Conservation (phyloP, 23 tunicate genomes). For the Ascidia mentula region DNA sequence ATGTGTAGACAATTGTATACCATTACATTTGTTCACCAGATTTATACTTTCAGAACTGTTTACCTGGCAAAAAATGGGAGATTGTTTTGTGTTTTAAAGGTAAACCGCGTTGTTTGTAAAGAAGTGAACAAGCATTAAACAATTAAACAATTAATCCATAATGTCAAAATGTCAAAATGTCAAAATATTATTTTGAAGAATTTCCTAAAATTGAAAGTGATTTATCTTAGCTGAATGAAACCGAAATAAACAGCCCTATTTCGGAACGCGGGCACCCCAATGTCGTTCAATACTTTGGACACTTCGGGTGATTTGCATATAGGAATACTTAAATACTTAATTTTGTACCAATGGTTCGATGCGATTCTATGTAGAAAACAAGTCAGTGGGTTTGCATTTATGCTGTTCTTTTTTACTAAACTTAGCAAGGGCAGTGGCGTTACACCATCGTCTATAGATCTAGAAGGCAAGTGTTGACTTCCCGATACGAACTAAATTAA, state of each 20-base stretch:
- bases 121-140: not conserved
- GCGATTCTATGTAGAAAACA: slow-evolving; percentile 22
- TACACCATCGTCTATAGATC: slow-evolving; percentile 24
- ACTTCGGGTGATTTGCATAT: not conserved
- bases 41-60: not conserved
- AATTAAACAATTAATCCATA: too few species aligned
- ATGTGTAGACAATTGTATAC: not conserved
- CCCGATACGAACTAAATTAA: not conserved
- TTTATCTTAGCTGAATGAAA: not conserved
- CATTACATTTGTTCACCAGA: too few species aligned
- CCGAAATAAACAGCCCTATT: not conserved
- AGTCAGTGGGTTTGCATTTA: slow-evolving; percentile 1
- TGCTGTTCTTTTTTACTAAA: slow-evolving; percentile 20
- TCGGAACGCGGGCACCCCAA: not conserved
- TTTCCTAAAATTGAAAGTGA: not conserved
- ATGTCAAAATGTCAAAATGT: too few species aligned
- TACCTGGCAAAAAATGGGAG: not conserved
- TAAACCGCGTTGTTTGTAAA: too few species aligned
- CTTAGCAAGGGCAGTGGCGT: slow-evolving; percentile 32
- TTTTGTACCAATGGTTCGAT: slow-evolving; percentile 31
- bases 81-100: not conserved
- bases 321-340: not conserved
- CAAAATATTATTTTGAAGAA: not conserved
- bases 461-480: not conserved
- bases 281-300: not conserved